Evolutionary conservation across 1,140 invertebrate species (phyloP), one percentile per base, ranked within the genome.

Genomic region (Trachymyrmex cornetzi): DNA sequence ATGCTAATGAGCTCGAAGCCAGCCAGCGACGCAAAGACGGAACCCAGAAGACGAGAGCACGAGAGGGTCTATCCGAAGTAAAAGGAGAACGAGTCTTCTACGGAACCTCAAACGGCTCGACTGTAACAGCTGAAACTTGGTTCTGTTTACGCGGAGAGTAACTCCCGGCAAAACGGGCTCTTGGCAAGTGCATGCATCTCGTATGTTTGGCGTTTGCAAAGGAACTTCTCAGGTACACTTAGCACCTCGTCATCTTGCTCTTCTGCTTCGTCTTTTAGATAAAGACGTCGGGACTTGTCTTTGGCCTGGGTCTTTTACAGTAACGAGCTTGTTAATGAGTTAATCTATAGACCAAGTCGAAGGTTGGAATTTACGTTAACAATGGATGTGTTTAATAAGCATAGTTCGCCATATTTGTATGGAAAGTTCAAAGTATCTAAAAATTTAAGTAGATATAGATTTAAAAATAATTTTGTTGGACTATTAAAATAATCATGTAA

Each of bases 1-100:
- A 95, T 95, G 95, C 94, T 94, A 95, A 95, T 95, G 90, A 95
- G 93, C 84, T 86, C 82, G 86, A 80, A 69, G 72, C 55, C 84
- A 59, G 50, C n/a, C 34, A 16, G 53, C 38, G 84, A 80, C 50
- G 48, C 57, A 44, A 74, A 77, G 34, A 72, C 53, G 79, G 30
- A 12, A 80, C 22, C n/a, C 22, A 50, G 34, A 72, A 88, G 55
- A 77, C 57, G 71, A 57, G 34, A 64, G 61, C 14, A 64, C n/a
- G 59, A 27, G 22, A 7, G 34, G 3, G 53, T 69, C 50, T 27
- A 55, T 19, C 1, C 19, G 22, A 55, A 16, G 14, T 71, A 34
- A 38, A 86, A 59, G 66, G 77, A 19, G 57, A 57, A 71, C 22
- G 22, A 16, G 63, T 16, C n/a, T 69, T 55, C 53, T 16, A 59